Evolutionary conservation across 1,140 invertebrate genomes (phyloP).

Genomic region (Drosophila mayri): DNA sequence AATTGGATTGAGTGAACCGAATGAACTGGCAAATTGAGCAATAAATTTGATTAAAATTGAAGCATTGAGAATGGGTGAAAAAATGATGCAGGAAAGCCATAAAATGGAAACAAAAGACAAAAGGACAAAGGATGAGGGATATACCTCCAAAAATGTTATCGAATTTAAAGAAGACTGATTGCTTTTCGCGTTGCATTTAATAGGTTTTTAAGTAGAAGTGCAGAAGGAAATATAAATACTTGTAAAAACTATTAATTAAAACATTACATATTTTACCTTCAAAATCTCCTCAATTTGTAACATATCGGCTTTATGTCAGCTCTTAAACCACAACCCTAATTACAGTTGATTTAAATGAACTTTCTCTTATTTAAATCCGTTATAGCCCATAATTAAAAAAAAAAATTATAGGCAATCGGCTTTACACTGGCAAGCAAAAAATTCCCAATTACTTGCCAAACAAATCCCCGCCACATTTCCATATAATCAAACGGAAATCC

Average conservation of each 20-base stretch:
- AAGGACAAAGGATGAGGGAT: not conserved
- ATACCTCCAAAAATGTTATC: not conserved
- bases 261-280: not conserved
- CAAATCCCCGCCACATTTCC: conserved; percentile 31
- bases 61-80: conserved; percentile 1
- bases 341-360: not conserved
- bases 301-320: too few relatives aligned
- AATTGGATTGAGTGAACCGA: conserved; percentile 51
- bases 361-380: not conserved
- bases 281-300: not conserved
- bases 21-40: conserved; percentile 55
- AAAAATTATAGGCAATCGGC: conserved; percentile 13
- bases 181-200: not conserved
- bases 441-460: conserved; percentile 17
- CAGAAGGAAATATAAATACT: too few relatives aligned
- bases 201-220: not conserved
- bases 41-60: conserved; percentile 50
- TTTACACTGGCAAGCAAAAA: not conserved
- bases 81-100: conserved; percentile 1
- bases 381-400: not conserved
- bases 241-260: not conserved
- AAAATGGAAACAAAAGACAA: not conserved
- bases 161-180: not conserved
- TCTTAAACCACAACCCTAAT: not conserved
- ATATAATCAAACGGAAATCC: conserved; percentile 38